Percentiles rank a stretch among this genome's conserved stretches.
phyloP scores from a whole-genome alignment of 2,888 invertebrate genomes.

The Molorchus minor region DNA sequence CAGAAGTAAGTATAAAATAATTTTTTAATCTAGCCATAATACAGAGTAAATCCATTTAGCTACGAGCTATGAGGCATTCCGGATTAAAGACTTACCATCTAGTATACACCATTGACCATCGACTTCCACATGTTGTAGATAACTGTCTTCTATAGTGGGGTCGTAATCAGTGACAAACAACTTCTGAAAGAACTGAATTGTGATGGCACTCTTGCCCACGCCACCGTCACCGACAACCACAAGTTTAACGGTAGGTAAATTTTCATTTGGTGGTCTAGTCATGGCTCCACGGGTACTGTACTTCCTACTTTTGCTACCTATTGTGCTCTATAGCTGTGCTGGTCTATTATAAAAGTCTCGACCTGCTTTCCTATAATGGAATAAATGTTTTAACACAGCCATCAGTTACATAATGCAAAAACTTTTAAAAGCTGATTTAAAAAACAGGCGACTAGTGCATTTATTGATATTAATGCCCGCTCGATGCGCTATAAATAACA shows the following conservation, averaged over 20 bases:
- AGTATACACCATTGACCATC: constrained; percentile 92
- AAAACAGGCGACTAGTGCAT: neutral
- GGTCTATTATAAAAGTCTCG: constrained; percentile 41
- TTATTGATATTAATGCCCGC: neutral
- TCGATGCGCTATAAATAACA: too few species aligned
- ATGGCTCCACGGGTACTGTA: constrained; percentile 61
- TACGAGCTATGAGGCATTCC: too few species aligned
- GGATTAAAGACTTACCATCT: constrained; percentile 77
- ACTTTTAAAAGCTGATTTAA: neutral
- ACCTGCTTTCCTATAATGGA: constrained; percentile 41
- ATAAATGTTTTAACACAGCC: neutral
- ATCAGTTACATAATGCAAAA: neutral
- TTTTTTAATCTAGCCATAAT: too few species aligned
- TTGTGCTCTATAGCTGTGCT: constrained; percentile 44
- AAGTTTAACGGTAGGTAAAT: constrained; percentile 81
- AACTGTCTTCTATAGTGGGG: constrained; percentile 95
- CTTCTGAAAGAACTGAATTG: constrained; percentile 96
- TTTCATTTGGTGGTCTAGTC: constrained; percentile 78
- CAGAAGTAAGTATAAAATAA: too few species aligned
- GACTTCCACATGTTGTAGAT: constrained; percentile 92
- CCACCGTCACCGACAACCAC: constrained; percentile 96
- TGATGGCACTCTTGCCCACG: constrained; percentile 94
- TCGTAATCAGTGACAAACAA: constrained; percentile 95
- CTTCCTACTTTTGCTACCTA: constrained; percentile 54
- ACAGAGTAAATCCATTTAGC: too few species aligned